Evolutionary conservation across 2,797 vertebrate species (phyloP).

Genomic region (Semotilus atromaculatus): DNA sequence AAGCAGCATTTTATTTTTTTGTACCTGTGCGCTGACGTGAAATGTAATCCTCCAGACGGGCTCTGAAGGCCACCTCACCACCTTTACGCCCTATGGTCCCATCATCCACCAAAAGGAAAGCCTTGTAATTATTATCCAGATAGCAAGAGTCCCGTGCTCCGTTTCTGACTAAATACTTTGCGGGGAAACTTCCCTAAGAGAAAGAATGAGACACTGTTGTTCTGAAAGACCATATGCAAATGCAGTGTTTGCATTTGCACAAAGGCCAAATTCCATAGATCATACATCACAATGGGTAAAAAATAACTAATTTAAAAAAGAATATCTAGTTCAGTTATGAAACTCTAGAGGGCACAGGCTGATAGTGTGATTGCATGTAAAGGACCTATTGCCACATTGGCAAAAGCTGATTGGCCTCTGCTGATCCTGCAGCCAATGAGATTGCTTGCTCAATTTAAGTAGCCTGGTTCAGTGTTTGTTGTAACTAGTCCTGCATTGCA

Average conservation of each 20-base stretch:
- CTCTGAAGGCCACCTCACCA: constrained; percentile 81
- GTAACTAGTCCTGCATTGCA: too few species aligned
- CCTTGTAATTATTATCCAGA: constrained; percentile 89
- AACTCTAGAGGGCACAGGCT: neutral
- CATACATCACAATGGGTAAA: neutral
- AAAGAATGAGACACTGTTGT: neutral
- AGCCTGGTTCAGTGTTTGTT: too few species aligned
- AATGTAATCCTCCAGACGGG: constrained; percentile 84
- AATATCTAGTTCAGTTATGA: neutral
- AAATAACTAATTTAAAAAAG: too few species aligned
- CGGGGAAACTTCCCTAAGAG: constrained; percentile 86
- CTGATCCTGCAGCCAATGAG: too few species aligned
- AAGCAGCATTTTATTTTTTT: neutral
- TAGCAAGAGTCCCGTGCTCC: constrained; percentile 66
- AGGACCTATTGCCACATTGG: too few species aligned
- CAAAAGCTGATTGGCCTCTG: too few species aligned
- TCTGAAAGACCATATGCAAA: neutral
- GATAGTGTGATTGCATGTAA: too few species aligned
- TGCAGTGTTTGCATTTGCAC: too few species aligned
- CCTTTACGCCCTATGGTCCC: constrained; percentile 80
- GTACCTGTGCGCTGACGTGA: constrained; percentile 86
- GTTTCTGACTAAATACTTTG: constrained; percentile 74
- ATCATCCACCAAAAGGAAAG: constrained; percentile 89
- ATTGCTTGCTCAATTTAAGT: too few species aligned
- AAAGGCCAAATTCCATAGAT: neutral